These are phyloP conservation scores for Gallirallus australis DNA, from an alignment of 2,797 vertebrate species.

Conservation along the genomic window DNA sequence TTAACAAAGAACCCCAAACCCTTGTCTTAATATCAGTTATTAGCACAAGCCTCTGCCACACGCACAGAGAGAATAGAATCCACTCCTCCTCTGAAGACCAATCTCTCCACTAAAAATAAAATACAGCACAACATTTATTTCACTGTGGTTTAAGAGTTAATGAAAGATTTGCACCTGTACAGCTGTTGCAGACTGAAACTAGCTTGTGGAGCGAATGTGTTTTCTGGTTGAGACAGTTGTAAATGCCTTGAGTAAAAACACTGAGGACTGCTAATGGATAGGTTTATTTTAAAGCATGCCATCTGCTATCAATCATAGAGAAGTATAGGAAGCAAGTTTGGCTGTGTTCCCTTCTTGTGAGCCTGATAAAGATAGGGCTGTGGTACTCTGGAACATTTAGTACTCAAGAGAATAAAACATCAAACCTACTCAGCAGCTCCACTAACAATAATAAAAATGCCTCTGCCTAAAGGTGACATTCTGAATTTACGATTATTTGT, in stretches of 20 bases:
- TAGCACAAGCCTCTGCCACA: slow-evolving; percentile 8
- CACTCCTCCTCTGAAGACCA: slow-evolving; percentile 37
- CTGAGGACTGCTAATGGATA: slow-evolving; percentile 93
- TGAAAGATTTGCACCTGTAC: slow-evolving; percentile 94
- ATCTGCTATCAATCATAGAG: slow-evolving; percentile 95
- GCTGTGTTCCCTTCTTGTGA: slow-evolving; percentile 82
- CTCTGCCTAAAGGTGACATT: slow-evolving; percentile 99
- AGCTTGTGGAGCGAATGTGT: slow-evolving; percentile 75
- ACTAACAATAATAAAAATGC: slow-evolving; percentile 99
- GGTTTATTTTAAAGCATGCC: slow-evolving; percentile 96
- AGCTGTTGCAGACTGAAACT: slow-evolving; percentile 78
- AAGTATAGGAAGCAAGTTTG: slow-evolving; percentile 89
- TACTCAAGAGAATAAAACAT: slow-evolving; percentile 96
- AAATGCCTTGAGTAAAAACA: slow-evolving; percentile 88
- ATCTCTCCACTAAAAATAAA: slow-evolving; percentile 69
- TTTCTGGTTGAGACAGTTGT: slow-evolving; percentile 86
- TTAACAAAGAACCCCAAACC: too few relatives aligned
- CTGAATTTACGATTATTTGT: slow-evolving; percentile 99
- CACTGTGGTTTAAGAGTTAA: slow-evolving; percentile 83
- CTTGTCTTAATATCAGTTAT: background rate
- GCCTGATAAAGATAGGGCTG: slow-evolving; percentile 84
- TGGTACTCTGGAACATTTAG: slow-evolving; percentile 83
- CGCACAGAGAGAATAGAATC: slow-evolving; percentile 26
- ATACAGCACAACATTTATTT: slow-evolving; percentile 70
- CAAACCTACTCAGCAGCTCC: slow-evolving; percentile 96